Base-by-base conservation (phyloP, 2,113 vertebrate species). In the Channa argus region DNA sequence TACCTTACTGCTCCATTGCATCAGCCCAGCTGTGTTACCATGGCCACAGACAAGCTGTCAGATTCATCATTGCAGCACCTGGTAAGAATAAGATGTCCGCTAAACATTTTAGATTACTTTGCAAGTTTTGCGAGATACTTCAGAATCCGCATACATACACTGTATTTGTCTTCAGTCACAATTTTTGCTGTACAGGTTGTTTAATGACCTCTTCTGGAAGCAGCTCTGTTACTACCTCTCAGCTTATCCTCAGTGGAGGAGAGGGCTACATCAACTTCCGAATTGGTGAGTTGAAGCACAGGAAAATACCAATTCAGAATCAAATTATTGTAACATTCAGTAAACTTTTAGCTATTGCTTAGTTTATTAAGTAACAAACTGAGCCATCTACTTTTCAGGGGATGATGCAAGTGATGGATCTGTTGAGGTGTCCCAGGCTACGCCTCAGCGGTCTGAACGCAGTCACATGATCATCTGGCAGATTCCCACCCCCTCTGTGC, bases 221-320 rank as follows among this genome's bases (percentile, higher is more conserved):
- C 61, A 81, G 68, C 59, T 54, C 88, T n/a, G 67, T 85, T 43
- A 74, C 89, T 82, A 79, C 89, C 74, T 84, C 93, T 91, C 91
- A 92, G 67, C 90, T 95, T 8, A 91, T 95, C 63, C 91, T 96
- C 77, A 96, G 95, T 64, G 95, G 95, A 74, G 95, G 95, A 63
- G 95, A 96, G 82, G 95, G 94, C 37, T 95, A 96, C 84, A 94
- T 96, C 65, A 95, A 96, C 71, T 95, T 96, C 75, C 82, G 94
- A 38, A 95, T 96, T n/a, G 95, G 95, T 96, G 80, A 91, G 92
- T 75, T n/a, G 6, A 45, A 45, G 49, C 11, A 10, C 55, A 37
- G 8, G 4, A 38, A 71, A 66, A 63, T 44, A 11, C 7, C 0
- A 2, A 12, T 61, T 3, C 45, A 13, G 0, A 38, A 9, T 44